Evolutionary conservation across 64 coral and sea anemone species (phyloP).

Genomic region (Montipora cactus): DNA sequence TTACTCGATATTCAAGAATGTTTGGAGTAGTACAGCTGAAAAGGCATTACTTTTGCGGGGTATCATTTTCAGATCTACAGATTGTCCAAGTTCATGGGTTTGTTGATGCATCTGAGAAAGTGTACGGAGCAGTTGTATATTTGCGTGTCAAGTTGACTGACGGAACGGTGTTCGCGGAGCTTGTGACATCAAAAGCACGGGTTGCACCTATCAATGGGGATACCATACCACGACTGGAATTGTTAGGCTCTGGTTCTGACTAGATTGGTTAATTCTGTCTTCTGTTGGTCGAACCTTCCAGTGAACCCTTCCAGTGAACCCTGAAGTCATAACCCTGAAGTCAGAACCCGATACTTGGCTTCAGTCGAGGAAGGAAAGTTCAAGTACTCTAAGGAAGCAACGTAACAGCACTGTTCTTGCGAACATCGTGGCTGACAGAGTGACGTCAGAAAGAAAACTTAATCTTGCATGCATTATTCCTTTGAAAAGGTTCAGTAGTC

Average conservation of each 20-base stretch:
- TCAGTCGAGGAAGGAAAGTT: no score
- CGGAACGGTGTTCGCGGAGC: no score
- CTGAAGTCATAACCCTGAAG: no score
- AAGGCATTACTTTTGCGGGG: neutral
- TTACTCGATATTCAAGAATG: neutral
- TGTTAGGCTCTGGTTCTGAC: slow-evolving; percentile 22
- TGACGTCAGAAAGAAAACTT: neutral
- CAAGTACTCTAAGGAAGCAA: no score
- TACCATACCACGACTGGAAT: slow-evolving; percentile 48
- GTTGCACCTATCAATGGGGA: neutral
- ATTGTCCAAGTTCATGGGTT: neutral
- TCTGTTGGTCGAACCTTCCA: neutral
- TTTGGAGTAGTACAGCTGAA: neutral
- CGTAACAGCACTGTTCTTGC: no score
- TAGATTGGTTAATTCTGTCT: slow-evolving; percentile 2
- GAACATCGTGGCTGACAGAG: no score
- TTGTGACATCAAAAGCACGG: neutral
- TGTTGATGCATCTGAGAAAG: no score
- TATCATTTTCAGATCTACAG: neutral
- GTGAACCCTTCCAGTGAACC: no score
- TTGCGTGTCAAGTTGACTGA: no score
- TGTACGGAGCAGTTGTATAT: no score
- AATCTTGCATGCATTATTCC: slow-evolving; percentile 14
- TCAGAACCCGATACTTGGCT: no score
- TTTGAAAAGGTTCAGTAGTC: slow-evolving; percentile 61